These are phyloP conservation scores for Notothenia rossii DNA, from an alignment of 2,113 vertebrate species.

Conservation along the genomic window DNA sequence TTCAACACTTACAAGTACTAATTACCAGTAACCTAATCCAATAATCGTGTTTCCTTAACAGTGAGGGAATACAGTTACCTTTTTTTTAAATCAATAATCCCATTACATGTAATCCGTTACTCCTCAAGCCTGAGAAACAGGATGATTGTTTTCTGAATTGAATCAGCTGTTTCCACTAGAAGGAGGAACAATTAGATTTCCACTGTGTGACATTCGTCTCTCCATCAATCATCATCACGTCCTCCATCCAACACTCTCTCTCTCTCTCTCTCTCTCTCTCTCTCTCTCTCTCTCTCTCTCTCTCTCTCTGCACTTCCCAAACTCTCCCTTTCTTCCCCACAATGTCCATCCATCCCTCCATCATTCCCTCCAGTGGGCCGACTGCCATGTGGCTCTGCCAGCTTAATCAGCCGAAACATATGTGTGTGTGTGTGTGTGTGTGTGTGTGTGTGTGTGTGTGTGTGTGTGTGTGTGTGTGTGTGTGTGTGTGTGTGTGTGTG, in stretches of 20 bases:
- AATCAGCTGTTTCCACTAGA: slow-evolving; percentile 6
- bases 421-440: slow-evolving; percentile 41
- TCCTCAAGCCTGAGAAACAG: background rate
- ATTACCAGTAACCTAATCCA: too few species aligned
- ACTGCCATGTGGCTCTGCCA: slow-evolving; percentile 53
- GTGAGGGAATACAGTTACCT: too few species aligned
- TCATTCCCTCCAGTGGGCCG: slow-evolving; percentile 34
- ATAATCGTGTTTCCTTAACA: too few species aligned
- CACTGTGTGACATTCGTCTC: background rate
- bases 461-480: slow-evolving; percentile 24
- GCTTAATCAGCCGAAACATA: slow-evolving; percentile 70
- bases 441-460: slow-evolving; percentile 45
- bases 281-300: background rate
- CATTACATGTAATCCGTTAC: too few species aligned
- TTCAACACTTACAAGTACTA: too few species aligned
- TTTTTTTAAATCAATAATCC: too few species aligned
- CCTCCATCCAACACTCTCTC: background rate
- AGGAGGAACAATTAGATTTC: background rate
- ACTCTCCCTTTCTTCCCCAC: background rate
- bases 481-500: slow-evolving; percentile 13
- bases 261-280: background rate
- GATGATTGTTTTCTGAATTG: background rate
- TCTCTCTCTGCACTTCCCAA: background rate
- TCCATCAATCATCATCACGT: slow-evolving; percentile 2
- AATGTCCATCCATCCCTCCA: slow-evolving; percentile 30